phyloP scores from a whole-genome alignment of 2,113 vertebrate species.

The Capreolus pygargus region DNA sequence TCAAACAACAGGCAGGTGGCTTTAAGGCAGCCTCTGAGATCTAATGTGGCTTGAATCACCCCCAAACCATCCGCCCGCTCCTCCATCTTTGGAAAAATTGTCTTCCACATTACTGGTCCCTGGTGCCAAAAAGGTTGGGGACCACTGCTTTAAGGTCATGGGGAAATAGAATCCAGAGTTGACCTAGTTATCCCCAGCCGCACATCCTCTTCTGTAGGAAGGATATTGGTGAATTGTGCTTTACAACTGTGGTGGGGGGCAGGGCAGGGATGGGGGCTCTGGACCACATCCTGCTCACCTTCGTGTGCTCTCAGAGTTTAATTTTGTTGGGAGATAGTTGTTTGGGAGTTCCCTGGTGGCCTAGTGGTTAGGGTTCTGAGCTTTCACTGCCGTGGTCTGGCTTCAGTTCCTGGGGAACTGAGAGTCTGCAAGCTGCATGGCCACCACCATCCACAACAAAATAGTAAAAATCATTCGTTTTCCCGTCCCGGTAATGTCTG shows the following conservation, averaged over 20 bases:
- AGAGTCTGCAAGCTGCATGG: neutral
- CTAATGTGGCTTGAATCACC: neutral
- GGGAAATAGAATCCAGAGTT: neutral
- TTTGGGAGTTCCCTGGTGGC: neutral
- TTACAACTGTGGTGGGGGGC: neutral
- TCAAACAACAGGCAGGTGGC: conserved; percentile 29
- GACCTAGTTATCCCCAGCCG: conserved; percentile 17
- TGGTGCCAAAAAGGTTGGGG: neutral
- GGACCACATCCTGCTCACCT: neutral
- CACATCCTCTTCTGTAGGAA: conserved; percentile 20
- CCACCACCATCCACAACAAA: neutral
- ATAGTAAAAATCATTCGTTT: conserved; percentile 66
- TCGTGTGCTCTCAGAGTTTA: conserved; percentile 30
- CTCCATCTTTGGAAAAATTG: neutral
- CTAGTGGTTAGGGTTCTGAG: neutral
- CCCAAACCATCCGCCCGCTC: accelerated
- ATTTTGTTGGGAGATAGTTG: neutral
- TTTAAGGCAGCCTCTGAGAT: conserved; percentile 18
- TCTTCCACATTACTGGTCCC: neutral
- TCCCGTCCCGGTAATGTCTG: conserved; percentile 54
- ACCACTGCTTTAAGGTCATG: conserved; percentile 48
- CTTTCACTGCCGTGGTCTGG: neutral
- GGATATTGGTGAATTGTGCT: neutral
- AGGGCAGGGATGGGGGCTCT: neutral
- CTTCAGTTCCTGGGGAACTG: neutral